Base-by-base conservation (phyloP, 2,888 invertebrate species). In the Tiphia femorata region DNA sequence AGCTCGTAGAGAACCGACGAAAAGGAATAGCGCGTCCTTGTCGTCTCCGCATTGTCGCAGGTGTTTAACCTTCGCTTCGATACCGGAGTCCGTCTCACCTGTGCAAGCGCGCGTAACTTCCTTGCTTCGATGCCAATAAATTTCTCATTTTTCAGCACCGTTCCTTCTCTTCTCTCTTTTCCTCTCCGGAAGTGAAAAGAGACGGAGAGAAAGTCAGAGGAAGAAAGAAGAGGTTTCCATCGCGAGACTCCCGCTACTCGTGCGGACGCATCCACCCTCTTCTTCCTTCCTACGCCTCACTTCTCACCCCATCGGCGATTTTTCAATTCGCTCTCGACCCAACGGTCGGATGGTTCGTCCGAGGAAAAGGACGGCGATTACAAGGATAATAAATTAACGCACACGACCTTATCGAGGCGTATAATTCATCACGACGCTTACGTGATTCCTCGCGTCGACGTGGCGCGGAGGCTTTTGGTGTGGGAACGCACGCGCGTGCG, bases 341-440 rank as follows among this genome's bases (percentile, higher is more conserved):
- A 42, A 33, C 30, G 35, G 21, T 16, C 41, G 20, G 30, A 35
- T 38, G 52, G 37, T 40, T 30, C 52, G 33, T 17, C 43, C 25
- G 54, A 42, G 53, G 56, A 62, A 62, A 52, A 58, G 64, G 63
- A 59, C 58, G 62, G 57, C 69, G 73, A 78, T 78, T 76, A 80
- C 77, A 68, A 61, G 77, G 73, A 78, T 81, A 79, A 81, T 81
- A 79, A 80, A 81, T 81, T 78, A 79, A 75, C 76, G 75, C 73
- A 60, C 73, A 77, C 77, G 79, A 80, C 76, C 80, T 80, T 80
- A 80, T 81, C 80, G 78, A 74, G 73, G 68, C 73, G 73, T 78
- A 81, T 80, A 81, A 80, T 80, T 81, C 80, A 80, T 81, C 80
- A 80, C 70, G 67, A 48, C 60, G 66, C 72, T 77, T 78, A 23